A percentile compares a stretch with the other conserved stretches of the same genome.
These are phyloP conservation scores for Sterrhoptilus dennistouni DNA, from an alignment of 2,113 vertebrate species.

Conservation along the genomic window DNA sequence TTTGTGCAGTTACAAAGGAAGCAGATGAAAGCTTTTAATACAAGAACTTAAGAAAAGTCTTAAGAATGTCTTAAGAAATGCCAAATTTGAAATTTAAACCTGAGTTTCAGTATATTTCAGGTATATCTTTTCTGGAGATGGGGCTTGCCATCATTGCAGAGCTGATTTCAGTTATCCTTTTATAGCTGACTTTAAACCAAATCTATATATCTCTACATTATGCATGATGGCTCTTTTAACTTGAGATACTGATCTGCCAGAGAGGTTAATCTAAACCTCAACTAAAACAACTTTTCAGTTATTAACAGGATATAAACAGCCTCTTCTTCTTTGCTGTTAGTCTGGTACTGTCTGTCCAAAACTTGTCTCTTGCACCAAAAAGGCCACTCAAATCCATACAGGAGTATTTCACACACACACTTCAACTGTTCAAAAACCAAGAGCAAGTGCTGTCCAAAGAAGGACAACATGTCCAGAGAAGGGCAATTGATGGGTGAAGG, in stretches of 20 bases:
- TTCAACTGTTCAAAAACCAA: neutral
- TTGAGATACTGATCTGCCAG: neutral
- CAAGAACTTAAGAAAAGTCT: neutral
- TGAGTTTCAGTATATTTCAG: neutral
- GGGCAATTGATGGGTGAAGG: neutral
- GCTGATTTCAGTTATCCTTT: neutral
- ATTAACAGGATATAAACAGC: neutral
- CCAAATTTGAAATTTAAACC: neutral
- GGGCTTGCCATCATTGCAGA: neutral
- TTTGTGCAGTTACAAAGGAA: neutral
- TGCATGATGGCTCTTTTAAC: neutral
- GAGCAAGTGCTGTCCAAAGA: neutral
- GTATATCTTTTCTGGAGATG: neutral
- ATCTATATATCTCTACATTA: neutral
- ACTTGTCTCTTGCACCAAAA: neutral
- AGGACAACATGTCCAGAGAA: neutral
- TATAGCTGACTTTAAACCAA: neutral
- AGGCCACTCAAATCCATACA: neutral
- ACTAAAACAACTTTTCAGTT: neutral
- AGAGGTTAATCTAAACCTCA: neutral
- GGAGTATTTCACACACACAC: neutral
- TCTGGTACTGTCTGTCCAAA: neutral
- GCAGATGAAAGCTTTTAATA: neutral
- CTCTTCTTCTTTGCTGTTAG: neutral
- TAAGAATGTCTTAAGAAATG: neutral